Percentiles rank a stretch among this genome's conserved stretches.
Conservation (phyloP, 2,113 vertebrate species). For the rabbit (Oryctolagus cuniculus) region mOryCun1.1 NC_091453.1:96218001-96218500, state of each 20-base stretch:
- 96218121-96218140: no score
- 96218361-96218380: neutral
- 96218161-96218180: no score
- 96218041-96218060: conserved; percentile 37
- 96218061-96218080: conserved; percentile 41
- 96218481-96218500: conserved; percentile 22
- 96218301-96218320: neutral
- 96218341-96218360: neutral
- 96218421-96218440: neutral
- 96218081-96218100: no score
- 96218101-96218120: no score
- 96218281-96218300: neutral
- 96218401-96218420: neutral
- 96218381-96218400: neutral
- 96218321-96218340: neutral
- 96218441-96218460: conserved; percentile 39
- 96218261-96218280: neutral
- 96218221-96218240: neutral
- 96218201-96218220: conserved; percentile 7
- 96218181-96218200: conserved; percentile 42
- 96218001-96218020: conserved; percentile 1
- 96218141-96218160: no score
- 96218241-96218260: neutral
- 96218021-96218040: neutral
- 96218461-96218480: neutral